Base-by-base conservation (phyloP, 2,888 invertebrate species). In the Antitype chi region DNA sequence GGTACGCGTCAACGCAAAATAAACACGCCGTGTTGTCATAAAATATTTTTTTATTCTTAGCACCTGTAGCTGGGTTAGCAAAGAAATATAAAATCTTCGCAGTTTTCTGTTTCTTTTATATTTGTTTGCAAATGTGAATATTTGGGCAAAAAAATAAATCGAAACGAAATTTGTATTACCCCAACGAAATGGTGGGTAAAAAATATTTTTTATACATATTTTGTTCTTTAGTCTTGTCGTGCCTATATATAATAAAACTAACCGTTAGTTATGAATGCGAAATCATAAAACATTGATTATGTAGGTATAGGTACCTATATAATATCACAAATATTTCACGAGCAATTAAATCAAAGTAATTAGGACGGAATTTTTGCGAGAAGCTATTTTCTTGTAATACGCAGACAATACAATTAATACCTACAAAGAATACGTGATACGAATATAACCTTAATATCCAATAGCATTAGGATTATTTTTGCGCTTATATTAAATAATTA, bases 1-100 rank as follows among this genome's bases (percentile, higher is more conserved):
- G 52, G 59, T 64, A 76, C 74, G 32, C 74, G 75, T 72, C 78
- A 73, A 79, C 55, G 78, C 57, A 74, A 73, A 84, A 82, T 79
- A 81, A 88, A 87, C 76, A 82, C 49, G 59, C 70, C 52, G 32
- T 70, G 57, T 67, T 70, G 64, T 76, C 77, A 64, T 80, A 70
- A 87, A 80, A 83, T 83, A 74, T 76, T 77, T 82, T 77, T 82
- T 86, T 86, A 76, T 88, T 82, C 63, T 68, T 62, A 59, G 20
- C 80, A 86, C 79, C 81, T 88, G 80, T 82, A 85, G 71, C 82
- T 74, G 60, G 67, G 60, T 76, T 74, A 63, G 63, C 70, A 57
- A 85, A 85, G 62, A 66, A 66, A 76, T 25, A 75, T 71, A 76
- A 75, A 77, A 87, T 70, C 32, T 79, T 53, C 28, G 53, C 23